phyloP scores from a whole-genome alignment of 2,113 vertebrate species.

The Anguilla japonica region DNA sequence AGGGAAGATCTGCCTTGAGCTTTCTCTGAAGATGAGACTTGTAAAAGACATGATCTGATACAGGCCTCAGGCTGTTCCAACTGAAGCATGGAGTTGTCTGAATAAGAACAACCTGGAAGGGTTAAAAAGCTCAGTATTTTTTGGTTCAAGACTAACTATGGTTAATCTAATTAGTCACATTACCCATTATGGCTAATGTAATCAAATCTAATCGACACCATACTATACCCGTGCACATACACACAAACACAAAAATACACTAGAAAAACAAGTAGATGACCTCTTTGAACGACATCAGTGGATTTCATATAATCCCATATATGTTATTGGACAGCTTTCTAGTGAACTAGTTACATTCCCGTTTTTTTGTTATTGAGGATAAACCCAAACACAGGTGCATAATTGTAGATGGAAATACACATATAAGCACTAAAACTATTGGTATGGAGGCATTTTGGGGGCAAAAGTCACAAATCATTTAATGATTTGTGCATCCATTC shows the following conservation, averaged over 20 bases:
- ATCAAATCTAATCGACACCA: no score
- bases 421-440: not conserved
- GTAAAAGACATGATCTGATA: not conserved
- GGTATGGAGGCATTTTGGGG: no score
- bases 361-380: not conserved
- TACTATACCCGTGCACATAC: not conserved
- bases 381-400: not conserved
- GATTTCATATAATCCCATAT: no score
- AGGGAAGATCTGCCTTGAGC: not conserved
- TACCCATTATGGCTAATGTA: no score
- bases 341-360: no score
- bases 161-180: no score
- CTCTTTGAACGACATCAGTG: no score
- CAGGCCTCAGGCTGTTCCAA: not conserved
- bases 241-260: not conserved
- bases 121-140: not conserved
- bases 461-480: no score
- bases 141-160: no score
- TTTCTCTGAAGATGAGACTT: not conserved
- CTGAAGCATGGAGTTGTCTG: not conserved
- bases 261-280: not conserved
- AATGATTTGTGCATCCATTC: no score
- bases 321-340: no score
- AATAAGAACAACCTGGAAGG: not conserved
- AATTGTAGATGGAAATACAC: not conserved